Base-by-base conservation (phyloP, 2,797 vertebrate genomes). In the Podargus strigoides region DNA sequence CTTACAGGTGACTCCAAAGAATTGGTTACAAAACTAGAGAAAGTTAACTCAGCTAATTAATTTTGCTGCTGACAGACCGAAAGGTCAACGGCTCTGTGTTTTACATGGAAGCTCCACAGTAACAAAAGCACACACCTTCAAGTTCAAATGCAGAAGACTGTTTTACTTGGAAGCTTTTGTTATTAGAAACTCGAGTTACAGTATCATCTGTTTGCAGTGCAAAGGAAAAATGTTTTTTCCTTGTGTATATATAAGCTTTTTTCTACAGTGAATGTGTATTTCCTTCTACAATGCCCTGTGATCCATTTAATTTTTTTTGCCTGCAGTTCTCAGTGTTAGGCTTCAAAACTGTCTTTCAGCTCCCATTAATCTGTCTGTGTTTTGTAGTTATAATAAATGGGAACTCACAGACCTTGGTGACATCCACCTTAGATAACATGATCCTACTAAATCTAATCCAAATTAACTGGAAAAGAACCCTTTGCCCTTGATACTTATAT, bases 381-480 rank as follows among this genome's bases (percentile, higher is more conserved):
- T 94, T 55, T 87, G 50, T 75, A 73, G 42, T 41, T 62, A 9
- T 7, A 82, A 73, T 79, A 85, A 66, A 90, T 11, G 62, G 68
- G 49, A 90, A 63, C 63, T 82, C 52, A 28, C 2, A 7, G 75
- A 85, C 82, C 75, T 79, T 32, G 37, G 68, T 83, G 70, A 85
- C 34, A 16, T 49, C 53, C 49, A 85, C 75, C 72, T 89, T 81
- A 89, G 72, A 59, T 60, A 63, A 77, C 11, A 34, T 10, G 36
- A 87, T 85, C 59, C 77, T 79, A 59, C 87, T 95, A 91, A 79
- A 76, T 60, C 41, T 80, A 85, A 93, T 91, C 72, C 75, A 91
- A 69, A 63, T 85, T 42, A 83, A 84, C 64, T 56, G 34, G 41
- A 80, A 41, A 34, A 93, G 49, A 93, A 60, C 32, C 27, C 59